Evolutionary conservation across 2,797 vertebrate species (phyloP).

Genomic region (Chiloscyllium punctatum): DNA sequence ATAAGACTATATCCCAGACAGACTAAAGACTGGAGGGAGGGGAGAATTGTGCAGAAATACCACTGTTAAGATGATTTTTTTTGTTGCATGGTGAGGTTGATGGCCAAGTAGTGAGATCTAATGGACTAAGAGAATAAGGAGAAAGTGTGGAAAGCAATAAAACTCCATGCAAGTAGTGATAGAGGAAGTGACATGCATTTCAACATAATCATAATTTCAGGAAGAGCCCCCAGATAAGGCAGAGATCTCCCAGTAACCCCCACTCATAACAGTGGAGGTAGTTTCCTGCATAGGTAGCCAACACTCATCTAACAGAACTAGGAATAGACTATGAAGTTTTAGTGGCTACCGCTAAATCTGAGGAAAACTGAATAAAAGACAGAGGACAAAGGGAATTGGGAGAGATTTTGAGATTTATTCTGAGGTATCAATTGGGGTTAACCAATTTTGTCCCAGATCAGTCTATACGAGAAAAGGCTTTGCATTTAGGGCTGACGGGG

Average conservation of each 20-base stretch:
- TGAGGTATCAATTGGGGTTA: background rate
- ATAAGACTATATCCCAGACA: too few species aligned
- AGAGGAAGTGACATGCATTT: background rate
- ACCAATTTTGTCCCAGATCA: background rate
- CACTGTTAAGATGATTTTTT: background rate
- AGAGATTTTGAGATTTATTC: background rate
- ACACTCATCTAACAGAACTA: background rate
- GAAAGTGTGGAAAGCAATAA: background rate
- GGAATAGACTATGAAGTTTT: background rate
- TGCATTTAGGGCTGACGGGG: background rate
- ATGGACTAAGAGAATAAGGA: background rate
- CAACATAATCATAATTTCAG: background rate
- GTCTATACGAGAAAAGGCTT: background rate
- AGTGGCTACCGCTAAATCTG: background rate
- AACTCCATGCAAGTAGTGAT: background rate
- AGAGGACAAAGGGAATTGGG: background rate
- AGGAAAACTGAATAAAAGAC: background rate
- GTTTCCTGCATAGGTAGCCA: background rate
- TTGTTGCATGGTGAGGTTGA: background rate
- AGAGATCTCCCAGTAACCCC: background rate
- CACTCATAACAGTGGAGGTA: too few species aligned
- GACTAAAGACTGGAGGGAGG: background rate
- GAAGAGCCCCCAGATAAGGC: background rate
- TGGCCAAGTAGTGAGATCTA: background rate
- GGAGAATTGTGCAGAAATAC: background rate